A percentile compares a stretch with the other conserved stretches of the same genome.
phyloP scores from a whole-genome alignment of 2,797 vertebrate genomes.

The Epinephelus malabaricus region DNA sequence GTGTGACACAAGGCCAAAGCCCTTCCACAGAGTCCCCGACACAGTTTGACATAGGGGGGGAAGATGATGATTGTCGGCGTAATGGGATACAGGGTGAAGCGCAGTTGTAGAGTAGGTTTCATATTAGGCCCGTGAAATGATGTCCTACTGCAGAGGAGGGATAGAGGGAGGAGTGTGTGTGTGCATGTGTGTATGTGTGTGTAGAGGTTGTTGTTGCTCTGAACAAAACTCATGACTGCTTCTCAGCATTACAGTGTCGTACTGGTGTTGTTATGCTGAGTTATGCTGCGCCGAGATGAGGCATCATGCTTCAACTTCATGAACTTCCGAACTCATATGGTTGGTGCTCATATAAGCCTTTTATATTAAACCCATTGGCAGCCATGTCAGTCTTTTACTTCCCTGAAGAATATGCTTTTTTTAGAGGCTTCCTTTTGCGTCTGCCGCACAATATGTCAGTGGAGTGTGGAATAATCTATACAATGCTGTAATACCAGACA shows the following conservation, averaged over 20 bases:
- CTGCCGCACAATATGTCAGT: constrained; percentile 4
- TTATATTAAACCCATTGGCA: not conserved
- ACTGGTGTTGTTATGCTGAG: not conserved
- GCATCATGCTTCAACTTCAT: constrained; percentile 40
- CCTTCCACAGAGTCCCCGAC: constrained; percentile 65
- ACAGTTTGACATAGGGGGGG: constrained; percentile 71
- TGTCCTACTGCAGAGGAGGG: constrained; percentile 55
- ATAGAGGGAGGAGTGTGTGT: constrained; percentile 1
- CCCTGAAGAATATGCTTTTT: not conserved
- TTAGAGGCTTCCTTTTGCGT: not conserved
- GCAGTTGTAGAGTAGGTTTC: constrained; percentile 64
- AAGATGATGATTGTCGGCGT: constrained; percentile 72
- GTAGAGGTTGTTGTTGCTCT: constrained; percentile 9
- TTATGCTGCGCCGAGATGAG: not conserved
- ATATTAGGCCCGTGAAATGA: constrained; percentile 64
- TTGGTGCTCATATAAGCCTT: not conserved
- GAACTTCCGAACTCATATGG: constrained; percentile 42
- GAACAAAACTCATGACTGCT: constrained; percentile 26
- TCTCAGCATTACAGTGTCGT: constrained; percentile 5
- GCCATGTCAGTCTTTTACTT: constrained; percentile 3
- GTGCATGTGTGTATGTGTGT: not conserved
- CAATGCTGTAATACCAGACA: constrained; percentile 11
- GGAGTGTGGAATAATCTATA: constrained; percentile 22
- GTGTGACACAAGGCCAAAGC: constrained; percentile 75
- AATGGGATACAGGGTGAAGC: constrained; percentile 71